These are phyloP conservation scores for Drosophila limbata DNA, from an alignment of 2,888 invertebrate species.

Conservation along the genomic window DNA sequence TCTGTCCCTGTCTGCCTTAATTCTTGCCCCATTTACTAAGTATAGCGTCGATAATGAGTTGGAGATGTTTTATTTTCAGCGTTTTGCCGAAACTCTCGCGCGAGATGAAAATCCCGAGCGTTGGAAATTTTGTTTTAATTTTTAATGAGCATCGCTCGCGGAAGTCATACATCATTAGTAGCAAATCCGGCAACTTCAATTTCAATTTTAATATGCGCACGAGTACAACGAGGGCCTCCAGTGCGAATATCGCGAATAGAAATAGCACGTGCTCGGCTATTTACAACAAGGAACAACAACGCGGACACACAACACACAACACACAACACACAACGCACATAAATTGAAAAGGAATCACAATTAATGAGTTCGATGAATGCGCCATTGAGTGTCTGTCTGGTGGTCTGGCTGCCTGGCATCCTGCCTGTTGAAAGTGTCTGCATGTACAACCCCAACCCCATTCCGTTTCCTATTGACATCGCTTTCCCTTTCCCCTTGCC, in stretches of 20 bases:
- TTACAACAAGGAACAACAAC: slow-evolving; percentile 30
- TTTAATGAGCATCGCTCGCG: slow-evolving; percentile 73
- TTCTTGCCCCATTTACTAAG: slow-evolving; percentile 25
- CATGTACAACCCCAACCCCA: not conserved
- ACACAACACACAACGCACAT: slow-evolving; percentile 38
- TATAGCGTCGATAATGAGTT: slow-evolving; percentile 42
- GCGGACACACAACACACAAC: slow-evolving; percentile 11
- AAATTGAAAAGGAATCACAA: slow-evolving; percentile 80
- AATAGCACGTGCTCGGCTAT: slow-evolving; percentile 57
- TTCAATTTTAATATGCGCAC: slow-evolving; percentile 52
- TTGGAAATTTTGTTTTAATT: slow-evolving; percentile 69
- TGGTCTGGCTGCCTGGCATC: slow-evolving; percentile 21
- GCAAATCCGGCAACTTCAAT: slow-evolving; percentile 71
- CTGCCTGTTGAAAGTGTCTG: slow-evolving; percentile 41
- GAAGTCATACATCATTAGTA: slow-evolving; percentile 79
- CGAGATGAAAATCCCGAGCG: slow-evolving; percentile 19
- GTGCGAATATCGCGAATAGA: slow-evolving; percentile 19
- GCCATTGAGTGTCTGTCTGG: slow-evolving; percentile 48
- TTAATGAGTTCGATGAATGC: slow-evolving; percentile 81
- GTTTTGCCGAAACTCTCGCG: slow-evolving; percentile 20
- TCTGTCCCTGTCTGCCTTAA: slow-evolving; percentile 5
- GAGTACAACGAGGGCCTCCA: slow-evolving; percentile 5
- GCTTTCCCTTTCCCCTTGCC: not conserved
- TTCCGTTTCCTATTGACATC: slow-evolving; percentile 1
- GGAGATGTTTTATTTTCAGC: slow-evolving; percentile 29